Percentiles rank a stretch among this genome's conserved stretches.
Conservation (phyloP, 2,888 invertebrate genomes). For the Diadromus collaris region DNA sequence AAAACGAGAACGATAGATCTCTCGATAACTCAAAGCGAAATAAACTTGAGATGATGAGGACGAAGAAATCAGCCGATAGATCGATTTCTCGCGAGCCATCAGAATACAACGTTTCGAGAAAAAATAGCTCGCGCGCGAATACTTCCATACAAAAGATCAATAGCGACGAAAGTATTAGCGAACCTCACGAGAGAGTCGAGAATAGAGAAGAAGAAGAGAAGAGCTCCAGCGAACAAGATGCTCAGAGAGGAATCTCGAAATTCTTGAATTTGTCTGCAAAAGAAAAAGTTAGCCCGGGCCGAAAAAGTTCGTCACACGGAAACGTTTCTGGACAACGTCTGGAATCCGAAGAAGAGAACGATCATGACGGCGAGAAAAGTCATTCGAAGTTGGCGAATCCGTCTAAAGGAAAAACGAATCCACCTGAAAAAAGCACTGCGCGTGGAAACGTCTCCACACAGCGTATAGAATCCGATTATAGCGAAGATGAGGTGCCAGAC, state of each 20-base stretch:
- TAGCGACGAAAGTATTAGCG: slow-evolving; percentile 6
- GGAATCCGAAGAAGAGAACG: neutral
- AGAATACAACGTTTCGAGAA: neutral
- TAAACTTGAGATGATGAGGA: neutral
- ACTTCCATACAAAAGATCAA: neutral
- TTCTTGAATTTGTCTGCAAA: neutral
- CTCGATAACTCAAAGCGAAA: neutral
- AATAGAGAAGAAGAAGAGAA: neutral
- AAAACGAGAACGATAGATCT: slow-evolving; percentile 17
- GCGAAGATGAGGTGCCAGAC: no score
- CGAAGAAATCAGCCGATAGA: neutral
- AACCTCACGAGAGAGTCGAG: slow-evolving; percentile 4
- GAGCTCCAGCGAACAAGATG: neutral
- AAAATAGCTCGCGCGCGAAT: neutral
- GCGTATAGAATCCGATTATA: neutral
- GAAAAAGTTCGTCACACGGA: neutral
- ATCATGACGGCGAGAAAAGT: neutral
- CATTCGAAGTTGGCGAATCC: no score
- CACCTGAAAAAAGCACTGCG: neutral
- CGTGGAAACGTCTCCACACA: neutral
- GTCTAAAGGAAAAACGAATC: neutral
- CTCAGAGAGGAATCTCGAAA: neutral
- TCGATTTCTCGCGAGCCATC: neutral
- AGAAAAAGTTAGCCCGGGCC: neutral
- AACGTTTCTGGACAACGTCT: neutral